Percentiles rank a stretch among this genome's conserved stretches.
These are phyloP conservation scores for Limnephilus marmoratus DNA, from an alignment of 2,888 invertebrate genomes.

Conservation along the genomic window DNA sequence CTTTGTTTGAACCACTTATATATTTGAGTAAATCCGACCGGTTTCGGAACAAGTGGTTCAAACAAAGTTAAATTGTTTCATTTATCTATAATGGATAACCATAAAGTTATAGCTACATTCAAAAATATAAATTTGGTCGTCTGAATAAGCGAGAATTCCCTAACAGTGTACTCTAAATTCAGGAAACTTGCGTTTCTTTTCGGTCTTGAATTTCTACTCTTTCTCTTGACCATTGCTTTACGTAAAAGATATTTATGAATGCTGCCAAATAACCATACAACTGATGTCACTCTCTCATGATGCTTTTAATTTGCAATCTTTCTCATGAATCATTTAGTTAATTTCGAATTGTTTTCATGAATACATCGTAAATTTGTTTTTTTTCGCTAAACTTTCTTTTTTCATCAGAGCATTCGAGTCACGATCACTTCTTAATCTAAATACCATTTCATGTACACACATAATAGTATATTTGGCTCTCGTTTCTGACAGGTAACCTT, in stretches of 20 bases:
- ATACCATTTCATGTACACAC: background rate
- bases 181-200: no score
- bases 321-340: background rate
- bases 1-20: no score
- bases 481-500: background rate
- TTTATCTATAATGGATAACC: no score
- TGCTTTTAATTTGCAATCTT: background rate
- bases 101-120: no score
- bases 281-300: background rate
- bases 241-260: background rate
- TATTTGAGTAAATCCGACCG: no score
- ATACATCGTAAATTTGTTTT: background rate
- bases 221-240: background rate
- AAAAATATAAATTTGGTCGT: no score
- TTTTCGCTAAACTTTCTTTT: background rate
- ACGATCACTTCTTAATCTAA: background rate
- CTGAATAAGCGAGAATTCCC: no score
- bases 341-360: conserved; percentile 10
- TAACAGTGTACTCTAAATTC: no score
- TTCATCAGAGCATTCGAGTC: background rate
- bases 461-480: background rate
- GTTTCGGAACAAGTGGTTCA: no score
- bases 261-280: background rate
- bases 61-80: no score
- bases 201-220: background rate